Conservation (phyloP, 1,140 invertebrate species). For the Streblospio benedicti region DNA sequence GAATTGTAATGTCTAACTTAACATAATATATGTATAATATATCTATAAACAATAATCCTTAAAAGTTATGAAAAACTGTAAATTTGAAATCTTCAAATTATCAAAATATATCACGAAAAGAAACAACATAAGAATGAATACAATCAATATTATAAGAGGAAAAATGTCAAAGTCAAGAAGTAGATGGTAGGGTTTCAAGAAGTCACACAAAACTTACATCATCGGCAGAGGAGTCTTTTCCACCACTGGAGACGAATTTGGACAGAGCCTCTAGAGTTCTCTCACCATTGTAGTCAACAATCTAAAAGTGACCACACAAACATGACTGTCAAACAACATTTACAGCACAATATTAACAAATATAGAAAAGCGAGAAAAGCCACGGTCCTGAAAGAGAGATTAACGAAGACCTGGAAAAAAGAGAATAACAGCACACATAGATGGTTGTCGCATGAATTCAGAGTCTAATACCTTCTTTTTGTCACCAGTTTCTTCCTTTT, state of each 20-base stretch:
- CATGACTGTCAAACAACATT: not conserved
- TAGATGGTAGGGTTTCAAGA: not conserved
- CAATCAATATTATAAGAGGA: no score
- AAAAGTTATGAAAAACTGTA: not conserved
- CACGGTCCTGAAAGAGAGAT: no score
- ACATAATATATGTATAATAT: not conserved
- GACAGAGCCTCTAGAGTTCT: constrained; percentile 84
- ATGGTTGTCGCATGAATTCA: no score
- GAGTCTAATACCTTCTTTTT: no score
- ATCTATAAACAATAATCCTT: not conserved
- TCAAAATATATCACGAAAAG: not conserved
- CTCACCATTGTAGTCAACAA: constrained; percentile 87
- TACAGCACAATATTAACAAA: no score
- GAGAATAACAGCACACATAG: no score
- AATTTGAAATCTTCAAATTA: not conserved
- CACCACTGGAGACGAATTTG: constrained; percentile 66
- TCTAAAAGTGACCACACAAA: constrained; percentile 46
- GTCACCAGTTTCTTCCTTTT: no score
- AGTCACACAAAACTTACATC: constrained; percentile 12
- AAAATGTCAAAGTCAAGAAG: not conserved
- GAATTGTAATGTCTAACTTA: not conserved
- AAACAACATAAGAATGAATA: no score
- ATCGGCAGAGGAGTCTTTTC: constrained; percentile 27
- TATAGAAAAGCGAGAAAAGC: not conserved
- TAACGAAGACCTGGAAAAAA: no score